phyloP scores from a whole-genome alignment of 30 jellyfish, hydroid and myxozoan genomes.

The Rhopilema esculentum region DNA sequence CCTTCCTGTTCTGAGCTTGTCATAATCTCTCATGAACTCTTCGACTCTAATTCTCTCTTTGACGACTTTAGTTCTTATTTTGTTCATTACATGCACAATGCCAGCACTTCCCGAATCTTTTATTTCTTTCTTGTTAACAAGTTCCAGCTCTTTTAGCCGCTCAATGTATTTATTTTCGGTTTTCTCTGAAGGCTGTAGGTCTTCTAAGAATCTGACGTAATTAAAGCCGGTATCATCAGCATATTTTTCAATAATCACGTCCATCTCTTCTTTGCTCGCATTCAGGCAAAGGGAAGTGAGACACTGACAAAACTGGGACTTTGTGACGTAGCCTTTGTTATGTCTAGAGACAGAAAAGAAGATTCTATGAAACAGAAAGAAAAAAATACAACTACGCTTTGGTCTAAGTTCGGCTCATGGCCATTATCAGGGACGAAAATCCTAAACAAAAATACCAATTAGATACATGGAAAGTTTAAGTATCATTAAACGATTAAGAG shows the following conservation, averaged over 20 bases:
- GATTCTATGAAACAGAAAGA: not conserved
- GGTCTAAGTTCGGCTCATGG: too few species aligned
- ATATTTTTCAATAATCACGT: slow-evolving; percentile 67
- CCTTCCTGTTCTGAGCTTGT: slow-evolving; percentile 88
- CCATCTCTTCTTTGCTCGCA: slow-evolving; percentile 72
- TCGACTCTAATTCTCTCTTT: slow-evolving; percentile 80
- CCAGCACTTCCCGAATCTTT: slow-evolving; percentile 48
- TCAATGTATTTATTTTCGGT: slow-evolving; percentile 69
- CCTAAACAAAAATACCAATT: too few species aligned
- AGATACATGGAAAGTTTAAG: too few species aligned
- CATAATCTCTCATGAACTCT: slow-evolving; percentile 92
- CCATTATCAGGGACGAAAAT: too few species aligned
- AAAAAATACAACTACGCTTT: too few species aligned
- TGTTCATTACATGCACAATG: slow-evolving; percentile 70
- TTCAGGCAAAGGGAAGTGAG: slow-evolving; percentile 72
- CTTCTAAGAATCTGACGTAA: slow-evolving; percentile 78
- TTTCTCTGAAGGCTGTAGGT: slow-evolving; percentile 88
- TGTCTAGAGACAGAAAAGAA: slow-evolving; percentile 66
- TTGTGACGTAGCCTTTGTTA: slow-evolving; percentile 92
- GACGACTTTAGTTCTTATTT: slow-evolving; percentile 80
- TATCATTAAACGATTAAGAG: too few species aligned
- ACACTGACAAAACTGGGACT: slow-evolving; percentile 92
- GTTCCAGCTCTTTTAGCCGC: slow-evolving; percentile 78
- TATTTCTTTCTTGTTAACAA: slow-evolving; percentile 50
- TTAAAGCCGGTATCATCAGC: slow-evolving; percentile 95